phyloP scores from a whole-genome alignment of 2,797 vertebrate species.

The Halcyon chelicuti region DNA sequence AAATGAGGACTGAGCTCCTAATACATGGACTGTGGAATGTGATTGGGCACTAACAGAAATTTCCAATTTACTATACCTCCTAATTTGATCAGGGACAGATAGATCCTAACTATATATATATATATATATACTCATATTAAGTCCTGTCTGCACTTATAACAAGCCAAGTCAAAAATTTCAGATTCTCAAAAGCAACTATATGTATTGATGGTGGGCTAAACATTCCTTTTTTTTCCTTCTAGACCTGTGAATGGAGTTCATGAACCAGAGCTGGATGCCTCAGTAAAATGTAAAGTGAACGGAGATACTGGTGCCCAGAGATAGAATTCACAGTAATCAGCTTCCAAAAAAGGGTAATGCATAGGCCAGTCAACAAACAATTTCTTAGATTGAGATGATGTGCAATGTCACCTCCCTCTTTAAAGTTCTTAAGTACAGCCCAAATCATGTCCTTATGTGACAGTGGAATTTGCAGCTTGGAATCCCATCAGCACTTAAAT shows the following conservation, averaged over 20 bases:
- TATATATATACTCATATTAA: neutral
- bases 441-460: slow-evolving; percentile 5
- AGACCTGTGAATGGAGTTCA: neutral
- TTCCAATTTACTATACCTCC: neutral
- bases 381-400: neutral
- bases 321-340: neutral
- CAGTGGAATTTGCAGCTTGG: slow-evolving; percentile 1
- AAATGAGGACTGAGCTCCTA: neutral
- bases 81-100: neutral
- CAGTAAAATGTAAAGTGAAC: neutral
- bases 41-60: neutral
- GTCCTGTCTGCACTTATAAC: neutral
- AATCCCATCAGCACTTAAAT: neutral
- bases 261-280: neutral
- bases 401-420: neutral
- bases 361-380: neutral
- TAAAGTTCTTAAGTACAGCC: neutral
- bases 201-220: neutral
- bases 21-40: neutral
- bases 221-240: neutral
- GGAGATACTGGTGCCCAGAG: neutral
- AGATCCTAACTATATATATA: neutral
- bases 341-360: neutral
- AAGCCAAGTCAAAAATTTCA: neutral
- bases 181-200: neutral